phyloP scores from a whole-genome alignment of 2,888 invertebrate species.

The Cataglyphis cursor region DNA sequence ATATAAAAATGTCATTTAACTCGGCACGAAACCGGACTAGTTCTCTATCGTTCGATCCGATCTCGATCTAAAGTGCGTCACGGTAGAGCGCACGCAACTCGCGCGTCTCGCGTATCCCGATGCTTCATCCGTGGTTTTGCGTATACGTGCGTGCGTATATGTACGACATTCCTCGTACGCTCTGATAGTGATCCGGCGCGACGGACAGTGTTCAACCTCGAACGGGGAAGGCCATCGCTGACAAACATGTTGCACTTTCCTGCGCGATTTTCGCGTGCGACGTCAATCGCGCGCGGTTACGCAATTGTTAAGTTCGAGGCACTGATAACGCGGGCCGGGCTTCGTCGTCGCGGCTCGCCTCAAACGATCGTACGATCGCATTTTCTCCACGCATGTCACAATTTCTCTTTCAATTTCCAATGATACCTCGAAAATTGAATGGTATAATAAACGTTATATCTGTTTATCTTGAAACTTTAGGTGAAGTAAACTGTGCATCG shows the following conservation, averaged over 20 bases:
- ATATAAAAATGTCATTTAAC: constrained; percentile 58
- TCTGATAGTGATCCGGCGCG: constrained; percentile 67
- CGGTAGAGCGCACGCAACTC: constrained; percentile 68
- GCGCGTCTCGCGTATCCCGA: constrained; percentile 45
- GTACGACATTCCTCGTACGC: constrained; percentile 63
- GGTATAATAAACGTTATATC: no score
- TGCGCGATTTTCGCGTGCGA: constrained; percentile 19
- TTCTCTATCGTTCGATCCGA: constrained; percentile 67
- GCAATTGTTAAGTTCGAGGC: constrained; percentile 14
- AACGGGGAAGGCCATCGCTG: constrained; percentile 75
- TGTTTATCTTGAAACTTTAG: neutral
- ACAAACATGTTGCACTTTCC: neutral
- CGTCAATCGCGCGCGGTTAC: constrained; percentile 1
- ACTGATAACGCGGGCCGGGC: neutral
- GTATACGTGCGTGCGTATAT: constrained; percentile 40
- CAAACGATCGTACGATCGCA: neutral
- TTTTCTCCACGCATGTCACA: neutral
- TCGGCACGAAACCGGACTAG: constrained; percentile 55
- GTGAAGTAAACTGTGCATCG: neutral
- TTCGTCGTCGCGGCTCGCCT: neutral
- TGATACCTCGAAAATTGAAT: no score
- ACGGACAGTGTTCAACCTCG: constrained; percentile 72
- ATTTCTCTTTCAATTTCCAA: neutral
- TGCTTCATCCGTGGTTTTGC: constrained; percentile 44
- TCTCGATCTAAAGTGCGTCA: constrained; percentile 63